Base-by-base conservation (phyloP, 2,888 invertebrate species). In the Lasius platythorax region DNA sequence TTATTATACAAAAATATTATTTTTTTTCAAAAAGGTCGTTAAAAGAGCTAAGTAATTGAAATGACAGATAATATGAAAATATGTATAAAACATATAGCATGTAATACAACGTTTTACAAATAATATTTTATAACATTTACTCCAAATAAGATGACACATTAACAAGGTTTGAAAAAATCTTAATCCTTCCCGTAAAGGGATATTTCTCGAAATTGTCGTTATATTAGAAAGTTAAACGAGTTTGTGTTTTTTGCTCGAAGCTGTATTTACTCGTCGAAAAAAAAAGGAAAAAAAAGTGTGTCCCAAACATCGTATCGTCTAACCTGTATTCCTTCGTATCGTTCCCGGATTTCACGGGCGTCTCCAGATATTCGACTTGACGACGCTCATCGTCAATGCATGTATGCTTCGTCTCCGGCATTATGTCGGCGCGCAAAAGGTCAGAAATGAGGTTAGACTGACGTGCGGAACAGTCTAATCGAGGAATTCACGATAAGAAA, bases 311-410 rank as follows among this genome's bases (percentile, higher is more conserved):
- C 23, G 23, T 23, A 23, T 23, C 23, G 23, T 23, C 23, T 23
- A 23, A 23, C 23, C 23, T 23, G 23, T 23, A 23, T 23, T 23
- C 23, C 23, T 23, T 23, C 23, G 23, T 23, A 23, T 23, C 23
- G 23, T 23, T 23, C 23, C 23, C 23, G 23, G 23, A 23, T 23
- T 23, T 23, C 23, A 23, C 23, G 23, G 23, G 23, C 23, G 23
- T 23, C 23, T 23, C 23, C 23, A 23, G 89, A 84, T 94, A 94
- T 9, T 91, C 87, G 6, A 92, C 88, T 46, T 46, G 2, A n/a
- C n/a, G 74, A 61, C 61, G 28, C 2, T 58, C 9, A 0, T 30
- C 33, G 3, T 40, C 43, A 1, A 12, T 8, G 0, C n/a, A 11
- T 18, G 43, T n/a, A 5, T 37, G 4, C n/a, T 74, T 75, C 46